These are phyloP conservation scores for Pterophyllum scalare DNA, from an alignment of 2,113 vertebrate species.

Conservation along the genomic window DNA sequence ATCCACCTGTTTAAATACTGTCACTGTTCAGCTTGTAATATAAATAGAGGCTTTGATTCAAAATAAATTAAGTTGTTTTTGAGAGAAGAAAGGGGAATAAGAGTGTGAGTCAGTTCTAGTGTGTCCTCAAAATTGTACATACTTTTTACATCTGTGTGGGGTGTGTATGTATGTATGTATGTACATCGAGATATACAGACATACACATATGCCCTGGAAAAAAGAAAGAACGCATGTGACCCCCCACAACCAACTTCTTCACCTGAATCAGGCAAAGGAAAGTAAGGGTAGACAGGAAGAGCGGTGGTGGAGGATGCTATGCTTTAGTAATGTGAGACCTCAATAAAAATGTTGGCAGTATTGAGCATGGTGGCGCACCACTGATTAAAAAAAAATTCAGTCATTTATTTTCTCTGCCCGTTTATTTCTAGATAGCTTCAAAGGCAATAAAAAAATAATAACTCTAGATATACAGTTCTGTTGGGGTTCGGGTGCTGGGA, in stretches of 20 bases:
- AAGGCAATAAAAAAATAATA: too few species aligned
- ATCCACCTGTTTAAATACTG: slow-evolving; percentile 21
- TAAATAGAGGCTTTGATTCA: not conserved
- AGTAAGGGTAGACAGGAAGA: not conserved
- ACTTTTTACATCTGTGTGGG: not conserved
- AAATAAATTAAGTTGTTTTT: not conserved
- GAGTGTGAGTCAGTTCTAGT: not conserved
- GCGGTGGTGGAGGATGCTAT: too few species aligned
- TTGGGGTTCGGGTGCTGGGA: too few species aligned
- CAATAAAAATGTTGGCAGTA: not conserved
- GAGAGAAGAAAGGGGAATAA: not conserved
- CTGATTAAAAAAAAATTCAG: too few species aligned
- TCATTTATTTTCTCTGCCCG: too few species aligned
- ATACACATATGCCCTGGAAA: not conserved
- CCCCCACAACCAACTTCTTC: not conserved
- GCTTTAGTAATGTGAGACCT: too few species aligned
- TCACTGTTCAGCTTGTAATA: not conserved
- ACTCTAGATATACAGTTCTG: too few species aligned
- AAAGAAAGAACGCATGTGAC: not conserved
- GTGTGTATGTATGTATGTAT: not conserved
- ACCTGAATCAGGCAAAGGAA: not conserved
- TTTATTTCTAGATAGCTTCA: too few species aligned
- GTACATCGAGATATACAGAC: not conserved
- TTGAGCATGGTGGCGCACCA: too few species aligned
- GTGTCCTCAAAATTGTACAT: not conserved